These are phyloP conservation scores for Marisa cornuarietis DNA, from an alignment of 1,140 invertebrate species.

Conservation along the genomic window DNA sequence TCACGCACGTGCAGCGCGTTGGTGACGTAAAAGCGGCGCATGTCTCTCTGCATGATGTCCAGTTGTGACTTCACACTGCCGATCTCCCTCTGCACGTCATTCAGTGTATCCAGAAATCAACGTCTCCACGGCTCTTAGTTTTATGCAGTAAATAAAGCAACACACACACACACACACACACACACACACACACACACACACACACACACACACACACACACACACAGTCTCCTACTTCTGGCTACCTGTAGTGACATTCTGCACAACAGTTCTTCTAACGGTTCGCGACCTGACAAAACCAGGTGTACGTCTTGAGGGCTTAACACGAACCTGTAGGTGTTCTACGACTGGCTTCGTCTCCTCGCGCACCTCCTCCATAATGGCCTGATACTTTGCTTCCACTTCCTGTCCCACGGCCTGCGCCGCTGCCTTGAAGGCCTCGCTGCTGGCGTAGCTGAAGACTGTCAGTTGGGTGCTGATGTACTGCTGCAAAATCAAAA, in stretches of 20 bases:
- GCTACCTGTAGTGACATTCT: no score
- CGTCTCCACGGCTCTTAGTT: no score
- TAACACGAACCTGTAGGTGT: constrained; percentile 4
- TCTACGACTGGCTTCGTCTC: constrained; percentile 41
- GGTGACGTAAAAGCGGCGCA: constrained; percentile 45
- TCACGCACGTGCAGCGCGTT: constrained; percentile 50
- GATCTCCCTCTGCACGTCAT: constrained; percentile 33
- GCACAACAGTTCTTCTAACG: not conserved
- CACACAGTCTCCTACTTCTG: no score
- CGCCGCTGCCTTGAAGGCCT: constrained; percentile 7
- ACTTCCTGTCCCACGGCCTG: constrained; percentile 31
- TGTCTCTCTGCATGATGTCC: constrained; percentile 27
- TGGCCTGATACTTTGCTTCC: constrained; percentile 37
- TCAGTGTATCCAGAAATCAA: no score
- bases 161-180: no score
- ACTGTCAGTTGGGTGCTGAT: constrained; percentile 26
- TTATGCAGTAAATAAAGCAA: no score
- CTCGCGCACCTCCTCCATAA: constrained; percentile 39
- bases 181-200: no score
- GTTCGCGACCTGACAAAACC: not conserved
- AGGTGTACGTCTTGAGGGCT: not conserved
- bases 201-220: no score
- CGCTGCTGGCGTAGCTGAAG: constrained; percentile 25
- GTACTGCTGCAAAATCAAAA: constrained; percentile 19
- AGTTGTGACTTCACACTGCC: constrained; percentile 32